Conservation (phyloP, 2,113 vertebrate species). For the Rutilus rutilus region DNA sequence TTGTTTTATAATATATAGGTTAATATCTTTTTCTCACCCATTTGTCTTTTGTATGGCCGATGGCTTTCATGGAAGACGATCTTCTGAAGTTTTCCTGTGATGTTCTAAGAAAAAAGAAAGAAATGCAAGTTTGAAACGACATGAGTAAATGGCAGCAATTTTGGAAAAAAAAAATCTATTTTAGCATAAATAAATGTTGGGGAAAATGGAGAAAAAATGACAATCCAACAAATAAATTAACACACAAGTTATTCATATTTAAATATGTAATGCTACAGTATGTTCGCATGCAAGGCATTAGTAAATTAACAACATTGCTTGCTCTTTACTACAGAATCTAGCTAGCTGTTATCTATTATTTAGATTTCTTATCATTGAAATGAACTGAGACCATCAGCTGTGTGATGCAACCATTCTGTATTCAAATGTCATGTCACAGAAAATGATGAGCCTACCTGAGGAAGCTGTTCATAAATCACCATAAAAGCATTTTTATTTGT, state of each 20-base stretch:
- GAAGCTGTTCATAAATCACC: neutral
- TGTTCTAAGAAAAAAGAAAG: neutral
- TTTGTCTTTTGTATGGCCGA: neutral
- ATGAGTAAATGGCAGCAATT: neutral
- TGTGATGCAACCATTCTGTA: slow-evolving; percentile 28
- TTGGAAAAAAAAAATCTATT: neutral
- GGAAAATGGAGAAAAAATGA: neutral
- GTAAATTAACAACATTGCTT: neutral
- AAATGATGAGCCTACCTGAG: slow-evolving; percentile 11
- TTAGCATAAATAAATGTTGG: neutral
- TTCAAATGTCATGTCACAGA: slow-evolving; percentile 1
- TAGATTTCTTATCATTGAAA: slow-evolving; percentile 3
- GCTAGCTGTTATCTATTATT: slow-evolving; percentile 13
- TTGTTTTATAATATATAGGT: neutral
- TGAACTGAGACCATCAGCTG: neutral
- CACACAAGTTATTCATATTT: neutral
- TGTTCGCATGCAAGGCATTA: neutral
- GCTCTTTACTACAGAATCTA: neutral
- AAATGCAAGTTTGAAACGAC: neutral
- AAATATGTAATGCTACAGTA: neutral
- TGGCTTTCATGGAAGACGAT: neutral
- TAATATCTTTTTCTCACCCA: neutral
- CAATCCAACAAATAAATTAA: neutral
- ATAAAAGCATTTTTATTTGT: neutral
- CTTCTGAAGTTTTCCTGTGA: neutral